These are phyloP conservation scores for Acipenser ruthenus DNA, from an alignment of 2,797 vertebrate genomes.

Conservation along the genomic window DNA sequence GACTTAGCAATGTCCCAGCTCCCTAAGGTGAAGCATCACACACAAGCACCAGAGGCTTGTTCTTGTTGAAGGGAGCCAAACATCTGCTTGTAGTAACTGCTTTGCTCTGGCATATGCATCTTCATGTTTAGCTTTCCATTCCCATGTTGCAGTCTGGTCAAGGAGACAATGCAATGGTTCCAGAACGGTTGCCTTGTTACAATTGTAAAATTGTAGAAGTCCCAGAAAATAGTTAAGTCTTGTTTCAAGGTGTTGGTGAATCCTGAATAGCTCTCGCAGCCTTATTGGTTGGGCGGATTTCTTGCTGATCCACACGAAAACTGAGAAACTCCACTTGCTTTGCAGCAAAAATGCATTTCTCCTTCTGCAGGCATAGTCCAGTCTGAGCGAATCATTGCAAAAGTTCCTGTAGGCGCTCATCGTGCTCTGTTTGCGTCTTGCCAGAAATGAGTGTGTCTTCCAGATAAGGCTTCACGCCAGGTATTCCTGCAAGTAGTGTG, in stretches of 20 bases:
- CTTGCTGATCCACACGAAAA: not conserved
- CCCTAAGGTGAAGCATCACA: constrained; percentile 1
- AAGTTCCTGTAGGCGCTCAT: too few relatives aligned
- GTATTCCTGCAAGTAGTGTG: too few relatives aligned
- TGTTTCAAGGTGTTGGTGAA: not conserved
- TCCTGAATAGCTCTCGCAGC: not conserved
- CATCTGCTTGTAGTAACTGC: too few relatives aligned
- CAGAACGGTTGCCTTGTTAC: not conserved
- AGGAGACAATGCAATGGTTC: not conserved
- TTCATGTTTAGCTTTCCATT: too few relatives aligned
- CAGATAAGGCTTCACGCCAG: too few relatives aligned
- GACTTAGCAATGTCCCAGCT: not conserved
- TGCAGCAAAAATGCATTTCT: not conserved
- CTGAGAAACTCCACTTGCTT: constrained; percentile 1
- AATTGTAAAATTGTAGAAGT: constrained; percentile 2
- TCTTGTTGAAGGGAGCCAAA: too few relatives aligned
- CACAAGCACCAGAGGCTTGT: not conserved
- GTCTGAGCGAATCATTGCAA: too few relatives aligned
- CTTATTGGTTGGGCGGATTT: not conserved
- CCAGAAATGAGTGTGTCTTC: too few relatives aligned
- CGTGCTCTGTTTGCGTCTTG: too few relatives aligned
- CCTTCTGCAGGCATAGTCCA: too few relatives aligned
- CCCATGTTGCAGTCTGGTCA: too few relatives aligned
- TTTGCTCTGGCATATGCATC: too few relatives aligned
- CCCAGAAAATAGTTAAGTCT: constrained; percentile 3